phyloP scores from a whole-genome alignment of 1,140 invertebrate species.

The Hestina assimilis region DNA sequence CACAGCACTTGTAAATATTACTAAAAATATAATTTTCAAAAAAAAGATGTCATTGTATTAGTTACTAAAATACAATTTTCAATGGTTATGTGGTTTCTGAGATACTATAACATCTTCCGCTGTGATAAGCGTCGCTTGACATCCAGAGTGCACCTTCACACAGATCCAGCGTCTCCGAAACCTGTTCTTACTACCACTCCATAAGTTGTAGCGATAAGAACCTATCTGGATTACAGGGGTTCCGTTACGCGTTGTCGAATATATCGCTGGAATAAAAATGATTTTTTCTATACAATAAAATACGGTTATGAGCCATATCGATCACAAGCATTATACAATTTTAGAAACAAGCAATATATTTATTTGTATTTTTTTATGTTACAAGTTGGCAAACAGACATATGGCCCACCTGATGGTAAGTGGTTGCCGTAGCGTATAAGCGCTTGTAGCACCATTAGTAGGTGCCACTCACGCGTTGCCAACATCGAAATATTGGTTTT shows the following conservation, averaged over 20 bases:
- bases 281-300: neutral
- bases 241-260: constrained; percentile 25
- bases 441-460: no score
- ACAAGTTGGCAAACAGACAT: no score
- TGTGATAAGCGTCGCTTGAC: constrained; percentile 35
- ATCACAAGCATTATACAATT: no score
- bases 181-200: constrained; percentile 26
- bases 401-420: no score
- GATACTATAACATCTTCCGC: constrained; percentile 37
- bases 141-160: constrained; percentile 31
- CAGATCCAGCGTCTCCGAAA: constrained; percentile 31
- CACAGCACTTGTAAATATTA: no score
- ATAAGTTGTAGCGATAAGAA: constrained; percentile 32
- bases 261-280: neutral
- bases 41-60: no score
- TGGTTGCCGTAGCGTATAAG: no score
- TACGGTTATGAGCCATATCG: no score
- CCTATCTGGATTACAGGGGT: constrained; percentile 34
- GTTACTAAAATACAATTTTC: neutral
- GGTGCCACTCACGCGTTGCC: no score
- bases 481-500: neutral
- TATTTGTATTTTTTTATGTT: no score
- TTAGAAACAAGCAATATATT: no score
- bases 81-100: constrained; percentile 41
- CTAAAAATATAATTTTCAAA: neutral